Evolutionary conservation across 1,140 invertebrate species (phyloP).

Genomic region (Nephila pilipes): DNA sequence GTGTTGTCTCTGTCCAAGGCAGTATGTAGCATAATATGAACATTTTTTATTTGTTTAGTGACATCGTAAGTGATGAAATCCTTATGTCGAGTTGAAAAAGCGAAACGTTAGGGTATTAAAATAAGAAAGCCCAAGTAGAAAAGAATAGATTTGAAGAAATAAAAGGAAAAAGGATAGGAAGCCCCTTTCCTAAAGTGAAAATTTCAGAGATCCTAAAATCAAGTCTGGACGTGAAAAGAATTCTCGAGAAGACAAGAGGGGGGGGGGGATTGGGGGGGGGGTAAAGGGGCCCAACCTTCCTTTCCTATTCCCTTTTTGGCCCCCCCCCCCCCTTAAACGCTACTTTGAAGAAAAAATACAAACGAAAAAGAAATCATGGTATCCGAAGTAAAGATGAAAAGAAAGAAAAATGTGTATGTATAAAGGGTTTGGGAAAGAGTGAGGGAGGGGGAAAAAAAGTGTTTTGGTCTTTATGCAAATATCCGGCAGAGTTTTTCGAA

Average conservation of each 20-base stretch:
- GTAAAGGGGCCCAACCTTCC: neutral
- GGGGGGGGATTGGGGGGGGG: neutral
- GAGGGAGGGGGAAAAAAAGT: neutral
- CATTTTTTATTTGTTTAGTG: too few relatives aligned
- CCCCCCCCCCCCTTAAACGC: neutral
- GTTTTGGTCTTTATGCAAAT: constrained; percentile 68
- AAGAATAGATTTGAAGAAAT: neutral
- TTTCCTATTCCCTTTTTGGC: neutral
- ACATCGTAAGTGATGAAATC: neutral
- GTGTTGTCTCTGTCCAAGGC: too few relatives aligned
- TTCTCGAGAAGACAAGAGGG: neutral
- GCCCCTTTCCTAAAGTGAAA: constrained; percentile 39
- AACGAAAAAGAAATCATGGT: constrained; percentile 13
- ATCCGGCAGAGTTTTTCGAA: constrained; percentile 20
- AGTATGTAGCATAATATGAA: too few relatives aligned
- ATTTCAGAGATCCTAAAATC: constrained; percentile 58
- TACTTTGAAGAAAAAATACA: neutral
- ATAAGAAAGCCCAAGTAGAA: neutral
- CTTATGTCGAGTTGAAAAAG: neutral
- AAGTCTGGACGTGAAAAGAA: constrained; percentile 58
- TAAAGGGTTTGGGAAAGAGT: neutral
- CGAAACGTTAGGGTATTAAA: too few relatives aligned
- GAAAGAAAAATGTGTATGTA: constrained; percentile 1
- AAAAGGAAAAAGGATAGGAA: neutral
- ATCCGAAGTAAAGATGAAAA: constrained; percentile 18